Evolutionary conservation across 92 coral and sea anemone genomes (phyloP).

Genomic region (Epizoanthus ramosus): DNA sequence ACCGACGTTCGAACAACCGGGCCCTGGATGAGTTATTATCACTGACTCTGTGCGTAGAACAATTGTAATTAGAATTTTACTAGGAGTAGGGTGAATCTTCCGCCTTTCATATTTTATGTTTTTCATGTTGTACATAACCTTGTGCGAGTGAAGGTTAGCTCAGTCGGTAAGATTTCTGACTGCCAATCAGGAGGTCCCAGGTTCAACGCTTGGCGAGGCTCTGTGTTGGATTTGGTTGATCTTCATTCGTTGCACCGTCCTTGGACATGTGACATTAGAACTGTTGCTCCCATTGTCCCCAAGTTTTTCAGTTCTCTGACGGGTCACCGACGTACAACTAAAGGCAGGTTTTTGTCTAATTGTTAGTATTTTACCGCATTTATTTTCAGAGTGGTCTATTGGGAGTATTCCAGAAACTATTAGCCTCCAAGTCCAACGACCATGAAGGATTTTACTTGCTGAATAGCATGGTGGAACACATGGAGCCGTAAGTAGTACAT

Average conservation of each 20-base stretch:
- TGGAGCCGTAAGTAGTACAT: conserved; percentile 78
- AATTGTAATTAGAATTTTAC: too few relatives aligned
- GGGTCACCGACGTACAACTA: background rate
- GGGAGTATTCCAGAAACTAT: conserved; percentile 95
- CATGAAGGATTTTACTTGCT: conserved; percentile 96
- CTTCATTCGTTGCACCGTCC: too few relatives aligned
- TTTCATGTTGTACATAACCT: background rate
- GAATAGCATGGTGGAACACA: conserved; percentile 89
- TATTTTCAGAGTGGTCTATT: conserved; percentile 75
- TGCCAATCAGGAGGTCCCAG: background rate
- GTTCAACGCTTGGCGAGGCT: background rate
- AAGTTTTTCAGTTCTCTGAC: too few relatives aligned
- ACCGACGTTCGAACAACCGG: too few relatives aligned
- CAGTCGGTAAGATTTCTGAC: background rate
- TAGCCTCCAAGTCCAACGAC: conserved; percentile 94
- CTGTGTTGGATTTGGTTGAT: too few relatives aligned
- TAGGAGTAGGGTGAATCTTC: too few relatives aligned
- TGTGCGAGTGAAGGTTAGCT: too few relatives aligned
- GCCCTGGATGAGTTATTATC: too few relatives aligned
- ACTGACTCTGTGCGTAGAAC: too few relatives aligned
- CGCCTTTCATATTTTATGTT: too few relatives aligned
- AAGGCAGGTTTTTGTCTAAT: background rate
- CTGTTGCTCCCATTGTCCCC: too few relatives aligned
- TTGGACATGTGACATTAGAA: too few relatives aligned
- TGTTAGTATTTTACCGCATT: background rate